Evolutionary conservation across 1,140 invertebrate genomes (phyloP), one percentile per base, ranked within the genome.

Genomic region (Anthonomus grandis): DNA sequence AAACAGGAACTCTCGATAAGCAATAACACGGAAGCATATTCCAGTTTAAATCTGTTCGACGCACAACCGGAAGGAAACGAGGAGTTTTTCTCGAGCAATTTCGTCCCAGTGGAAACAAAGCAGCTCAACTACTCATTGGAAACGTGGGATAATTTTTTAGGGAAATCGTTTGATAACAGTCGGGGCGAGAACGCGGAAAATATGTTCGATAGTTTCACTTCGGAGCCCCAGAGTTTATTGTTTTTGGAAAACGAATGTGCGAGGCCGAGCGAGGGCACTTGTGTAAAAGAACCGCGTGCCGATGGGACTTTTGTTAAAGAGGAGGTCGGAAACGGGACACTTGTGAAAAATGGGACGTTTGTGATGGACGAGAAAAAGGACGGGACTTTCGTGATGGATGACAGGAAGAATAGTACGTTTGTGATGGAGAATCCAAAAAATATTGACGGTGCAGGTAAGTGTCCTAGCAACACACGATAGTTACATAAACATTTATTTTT

Each of bases 61-160:
- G 67, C 74, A 19, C 34, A 60, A 37, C 37, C 37, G 17, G 5
- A 44, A 15, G 27, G 24, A 23, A 42, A 51, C 17, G 27, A 1
- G 18, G 24, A n/a, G 18, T 9, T 22, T 19, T 54, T 55, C 19
- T 54, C 52, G 4, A 38, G 41, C 4, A 37, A 45, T 18, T 55
- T 55, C 21, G 22, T 42, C 3, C 31, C 19, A 4, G 17, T 44
- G 24, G 17, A 53, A 22, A 49, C 56, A 6, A 60, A 59, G 38
- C 59, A 62, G 47, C 39, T 62, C n/a, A 64, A 68, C 53, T 74
- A 73, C 64, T 74, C 73, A 0, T 50, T 74, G 19, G 73, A 74
- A 55, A 74, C 71, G 6, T 74, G 73, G 73, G 71, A 74, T 61
- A 71, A 69, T 45, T 74, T 74, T 49, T 57, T 74, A 17, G 68